phyloP scores from a whole-genome alignment of 2,113 vertebrate species.

The Centrocercus urophasianus region DNA sequence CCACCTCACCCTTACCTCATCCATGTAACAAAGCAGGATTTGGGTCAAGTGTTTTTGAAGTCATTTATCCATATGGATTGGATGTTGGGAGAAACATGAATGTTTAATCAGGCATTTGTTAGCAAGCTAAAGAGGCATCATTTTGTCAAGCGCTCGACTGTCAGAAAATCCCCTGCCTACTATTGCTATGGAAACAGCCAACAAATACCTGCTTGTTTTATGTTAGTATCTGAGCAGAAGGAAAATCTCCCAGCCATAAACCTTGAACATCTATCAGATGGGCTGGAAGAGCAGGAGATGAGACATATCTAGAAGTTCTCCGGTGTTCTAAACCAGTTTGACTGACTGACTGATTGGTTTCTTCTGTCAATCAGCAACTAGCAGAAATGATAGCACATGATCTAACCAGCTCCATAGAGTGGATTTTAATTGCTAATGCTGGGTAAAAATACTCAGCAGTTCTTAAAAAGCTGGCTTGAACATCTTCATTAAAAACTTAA shows the following conservation, averaged over 20 bases:
- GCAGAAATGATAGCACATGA: not conserved
- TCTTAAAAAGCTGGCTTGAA: not conserved
- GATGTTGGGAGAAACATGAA: not conserved
- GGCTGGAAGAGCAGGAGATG: not conserved
- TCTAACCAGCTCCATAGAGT: not conserved
- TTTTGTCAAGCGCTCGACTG: not conserved
- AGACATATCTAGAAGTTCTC: not conserved
- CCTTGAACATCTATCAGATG: not conserved
- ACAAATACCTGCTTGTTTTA: constrained; percentile 1
- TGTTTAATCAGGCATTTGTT: constrained; percentile 52
- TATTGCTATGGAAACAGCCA: constrained; percentile 46
- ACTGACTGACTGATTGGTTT: not conserved
- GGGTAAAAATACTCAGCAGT: not conserved
- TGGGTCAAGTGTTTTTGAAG: constrained; percentile 4
- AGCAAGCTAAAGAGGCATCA: constrained; percentile 20
- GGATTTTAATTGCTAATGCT: not conserved
- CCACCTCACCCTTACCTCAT: not conserved
- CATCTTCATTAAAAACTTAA: constrained; percentile 1
- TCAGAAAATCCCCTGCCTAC: constrained; percentile 28
- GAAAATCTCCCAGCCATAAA: not conserved
- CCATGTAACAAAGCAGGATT: not conserved
- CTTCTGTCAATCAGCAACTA: not conserved
- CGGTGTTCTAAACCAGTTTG: not conserved
- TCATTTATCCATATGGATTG: constrained; percentile 10
- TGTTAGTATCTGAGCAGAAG: not conserved